Base-by-base conservation (phyloP, 2,888 invertebrate species). In the Xestia sexstrigata region DNA sequence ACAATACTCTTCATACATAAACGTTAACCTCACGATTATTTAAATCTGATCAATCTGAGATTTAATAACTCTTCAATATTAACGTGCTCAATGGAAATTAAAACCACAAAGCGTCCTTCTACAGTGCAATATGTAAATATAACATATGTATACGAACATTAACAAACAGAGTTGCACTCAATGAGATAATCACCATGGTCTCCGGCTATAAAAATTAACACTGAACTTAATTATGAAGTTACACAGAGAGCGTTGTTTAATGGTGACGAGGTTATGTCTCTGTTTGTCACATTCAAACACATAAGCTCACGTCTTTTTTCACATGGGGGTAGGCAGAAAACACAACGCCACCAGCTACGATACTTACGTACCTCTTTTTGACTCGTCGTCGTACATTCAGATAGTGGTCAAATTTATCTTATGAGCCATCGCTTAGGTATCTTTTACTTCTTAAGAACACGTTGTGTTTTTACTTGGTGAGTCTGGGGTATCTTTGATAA, bases 251-350 rank as follows among this genome's bases (percentile, higher is more conserved):
- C 45, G 20, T 62, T 76, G 65, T 82, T 70, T 39, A 71, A 75
- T 65, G 68, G 81, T 76, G 76, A 83, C 60, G 66, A 82, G 83
- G 76, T 77, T 79, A 55, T 71, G 67, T 70, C n/a, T 66, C n/a
- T 11, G 30, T 60, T 74, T 74, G 74, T 70, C 42, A 78, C 42
- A 62, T 60, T 66, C 23, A 15, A 35, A 76, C 6, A 49, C 7
- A 49, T 49, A 49, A 0, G 7, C 20, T 49, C 20, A 49, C 49
- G 20, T 2, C 49, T 20, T 49, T 49, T 49, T 20, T 17, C 9
- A n/a, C 49, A 23, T 49, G 23, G 9, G 49, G 9, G 20, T 23
- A 49, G 23, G 23, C 49, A 49, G 49, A 49, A 49, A 49, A 8
- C 23, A 49, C 49, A 49, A 3, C 8, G 47, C 47, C 47, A 49